phyloP scores from a whole-genome alignment of 2,888 invertebrate species.

The Seira ritae region DNA sequence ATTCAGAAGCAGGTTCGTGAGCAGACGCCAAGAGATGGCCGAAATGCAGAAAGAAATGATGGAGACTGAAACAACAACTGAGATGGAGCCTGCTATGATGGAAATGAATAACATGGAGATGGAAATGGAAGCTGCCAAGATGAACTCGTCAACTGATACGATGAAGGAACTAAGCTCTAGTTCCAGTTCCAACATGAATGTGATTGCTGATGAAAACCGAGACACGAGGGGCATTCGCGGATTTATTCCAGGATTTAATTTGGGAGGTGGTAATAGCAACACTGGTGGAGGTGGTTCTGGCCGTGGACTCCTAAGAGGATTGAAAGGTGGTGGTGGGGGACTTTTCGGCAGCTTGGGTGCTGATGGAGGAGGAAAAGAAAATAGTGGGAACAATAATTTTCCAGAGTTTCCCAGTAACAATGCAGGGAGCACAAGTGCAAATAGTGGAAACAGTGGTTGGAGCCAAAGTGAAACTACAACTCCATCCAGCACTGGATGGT shows the following conservation, averaged over 20 bases:
- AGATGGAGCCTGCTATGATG: neutral
- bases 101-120: neutral
- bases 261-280: neutral
- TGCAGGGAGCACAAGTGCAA: no score
- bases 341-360: conserved; percentile 18
- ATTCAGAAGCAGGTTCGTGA: neutral
- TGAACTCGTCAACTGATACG: neutral
- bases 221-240: neutral
- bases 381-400: neutral
- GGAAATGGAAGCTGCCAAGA: neutral
- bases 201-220: neutral
- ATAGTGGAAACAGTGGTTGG: neutral
- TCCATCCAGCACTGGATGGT: neutral
- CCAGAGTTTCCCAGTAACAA: conserved; percentile 1
- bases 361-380: conserved; percentile 11
- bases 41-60: neutral
- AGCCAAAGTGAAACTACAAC: neutral
- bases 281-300: neutral
- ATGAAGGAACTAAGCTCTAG: neutral
- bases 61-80: neutral
- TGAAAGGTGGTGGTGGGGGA: conserved; percentile 6
- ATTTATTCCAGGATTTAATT: neutral
- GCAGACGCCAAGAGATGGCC: neutral
- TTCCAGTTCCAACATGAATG: neutral
- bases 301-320: neutral